Conservation (phyloP, 1,140 invertebrate genomes). For the Diabrotica undecimpunctata region DNA sequence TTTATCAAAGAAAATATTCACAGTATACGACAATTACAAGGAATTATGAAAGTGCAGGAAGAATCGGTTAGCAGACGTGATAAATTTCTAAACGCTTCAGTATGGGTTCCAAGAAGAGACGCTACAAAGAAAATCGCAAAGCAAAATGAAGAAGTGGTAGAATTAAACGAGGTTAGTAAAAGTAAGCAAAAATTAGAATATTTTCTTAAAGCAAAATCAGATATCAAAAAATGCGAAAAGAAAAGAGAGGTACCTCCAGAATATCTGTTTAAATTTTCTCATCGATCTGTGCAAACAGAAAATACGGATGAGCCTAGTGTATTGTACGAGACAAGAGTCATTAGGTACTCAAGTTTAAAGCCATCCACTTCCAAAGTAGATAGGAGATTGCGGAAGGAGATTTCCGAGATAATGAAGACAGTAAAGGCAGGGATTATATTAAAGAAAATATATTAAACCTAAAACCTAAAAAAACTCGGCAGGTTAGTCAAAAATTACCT, state of each 20-base stretch:
- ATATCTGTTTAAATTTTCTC: slow-evolving; percentile 25
- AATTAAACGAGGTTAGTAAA: neutral
- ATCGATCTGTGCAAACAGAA: slow-evolving; percentile 40
- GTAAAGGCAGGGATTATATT: slow-evolving; percentile 38
- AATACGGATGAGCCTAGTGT: slow-evolving; percentile 33
- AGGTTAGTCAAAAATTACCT: slow-evolving; percentile 23
- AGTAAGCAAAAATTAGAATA: too few species aligned
- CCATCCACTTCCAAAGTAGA: slow-evolving; percentile 23
- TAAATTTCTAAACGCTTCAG: slow-evolving; percentile 47
- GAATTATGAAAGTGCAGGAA: slow-evolving; percentile 49
- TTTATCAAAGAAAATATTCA: slow-evolving; percentile 57
- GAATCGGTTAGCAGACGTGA: slow-evolving; percentile 21
- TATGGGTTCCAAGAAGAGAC: slow-evolving; percentile 21
- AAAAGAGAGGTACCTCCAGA: slow-evolving; percentile 14
- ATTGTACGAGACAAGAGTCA: slow-evolving; percentile 38
- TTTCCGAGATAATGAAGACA: slow-evolving; percentile 9
- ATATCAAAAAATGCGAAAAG: slow-evolving; percentile 6
- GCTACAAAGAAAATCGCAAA: slow-evolving; percentile 12
- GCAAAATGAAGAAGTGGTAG: neutral
- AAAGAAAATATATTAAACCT: slow-evolving; percentile 40
- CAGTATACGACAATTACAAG: slow-evolving; percentile 53
- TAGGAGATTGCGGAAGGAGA: neutral
- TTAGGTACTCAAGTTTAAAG: slow-evolving; percentile 38
- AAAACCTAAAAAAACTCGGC: slow-evolving; percentile 28
- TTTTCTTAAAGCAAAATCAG: neutral